Evolutionary conservation across 2,797 vertebrate genomes (phyloP), one percentile per base, ranked within the genome.

Genomic region (Miichthys miiuy): DNA sequence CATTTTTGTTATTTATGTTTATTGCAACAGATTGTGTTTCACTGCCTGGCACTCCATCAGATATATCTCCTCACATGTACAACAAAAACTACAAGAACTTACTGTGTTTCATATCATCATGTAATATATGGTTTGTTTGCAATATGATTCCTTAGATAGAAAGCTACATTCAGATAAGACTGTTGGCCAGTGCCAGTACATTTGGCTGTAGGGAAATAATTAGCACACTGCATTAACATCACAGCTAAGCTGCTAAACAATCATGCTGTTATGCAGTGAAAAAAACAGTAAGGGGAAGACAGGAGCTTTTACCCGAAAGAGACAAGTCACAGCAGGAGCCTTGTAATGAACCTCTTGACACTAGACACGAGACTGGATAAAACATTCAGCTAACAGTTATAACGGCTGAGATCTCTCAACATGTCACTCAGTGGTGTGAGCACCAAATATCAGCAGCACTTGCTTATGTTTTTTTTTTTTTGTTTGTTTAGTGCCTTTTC

Each of bases 401-500:
- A 20, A 68, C 66, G 65, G 44, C 34, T 55, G 27, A 25, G 42
- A 57, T 75, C 14, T 68, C 64, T 81, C 27, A 75, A 44, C 47
- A 34, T 71, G 27, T 41, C 57, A 18, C n/a, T 62, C 47, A 69
- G 21, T 30, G 27, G 54, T 68, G 14, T 60, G 57, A 65, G 55
- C 63, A 69, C 76, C 42, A 73, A 68, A 85, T 67, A 58, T 56
- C 30, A 66, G 13, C 25, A 62, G 63, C 61, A 47, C 67, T 66
- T 50, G 7, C 47, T 55, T 21, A 4, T 64, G 42, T 51, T 64
- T 55, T 57, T 75, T 65, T 76, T 42, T 51, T 64, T 50, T 57
- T 73, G 60, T 76, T 42, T 63, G 47, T 84, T 81, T 75, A 34
- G 77, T 27, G n/a, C 75, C 62, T 87, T 85, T 88, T 87, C 68